Evolutionary conservation across 92 coral and sea anemone genomes (phyloP), one percentile per base, ranked within the genome.

Genomic region (Actinostola sp.): DNA sequence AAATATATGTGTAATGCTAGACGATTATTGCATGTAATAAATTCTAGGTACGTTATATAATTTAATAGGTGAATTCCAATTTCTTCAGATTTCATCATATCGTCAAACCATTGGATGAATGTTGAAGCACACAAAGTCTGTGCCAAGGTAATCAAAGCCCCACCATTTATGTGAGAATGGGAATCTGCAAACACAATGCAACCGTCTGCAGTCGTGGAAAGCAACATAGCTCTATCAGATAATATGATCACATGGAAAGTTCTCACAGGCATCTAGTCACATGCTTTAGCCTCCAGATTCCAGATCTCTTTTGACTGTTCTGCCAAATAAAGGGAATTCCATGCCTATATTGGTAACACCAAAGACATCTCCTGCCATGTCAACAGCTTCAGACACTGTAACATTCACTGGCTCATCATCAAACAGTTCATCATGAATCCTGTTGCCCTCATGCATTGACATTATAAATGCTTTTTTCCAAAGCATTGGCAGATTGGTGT

Each of bases 111-210:
- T 13, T 19, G 31, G 0, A 59, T 27, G 33, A 71, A 71, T 45
- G 49, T 16, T 24, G 26, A 32, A 23, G 43, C 51, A 27, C 44
- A 28, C 19, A 9, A 9, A 17, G 64, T 45, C 30, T 71, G 44
- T 26, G 42, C 26, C 24, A 59, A 46, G 36, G 81, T 63, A 64
- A 76, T 35, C 4, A 76, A 16, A n/a, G 73, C 81, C 17, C 81
- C 81, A 0, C 43, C 65, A 0, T 16, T 30, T 15, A 45, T 41
- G 39, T 76, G 81, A 1, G 11, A 15, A 24, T 75, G 81, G 16
- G 81, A 75, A 39, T 75, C 81, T 17, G 56, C 46, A 11, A 76
- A 76, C 13, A 76, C 52, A 0, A 53, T 13, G 19, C 24, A 49
- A 13, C 81, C 65, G 17, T 6, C 31, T 14, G 11, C 15, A 49